Evolutionary conservation across 1,140 invertebrate genomes (phyloP).

Genomic region (Helicorthomorpha holstii): DNA sequence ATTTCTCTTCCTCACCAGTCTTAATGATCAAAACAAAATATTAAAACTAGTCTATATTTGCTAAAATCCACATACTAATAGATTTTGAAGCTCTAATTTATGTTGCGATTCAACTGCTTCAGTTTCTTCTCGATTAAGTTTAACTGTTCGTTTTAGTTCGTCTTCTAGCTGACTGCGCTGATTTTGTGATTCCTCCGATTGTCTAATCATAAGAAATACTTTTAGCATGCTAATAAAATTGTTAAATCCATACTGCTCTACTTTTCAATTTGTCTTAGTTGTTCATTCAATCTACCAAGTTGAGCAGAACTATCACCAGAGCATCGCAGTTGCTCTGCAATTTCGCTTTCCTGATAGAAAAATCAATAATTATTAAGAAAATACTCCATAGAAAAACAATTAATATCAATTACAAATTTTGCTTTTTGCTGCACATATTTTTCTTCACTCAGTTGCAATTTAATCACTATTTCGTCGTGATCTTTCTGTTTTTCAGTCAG

Average conservation of each 20-base stretch:
- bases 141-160: background rate
- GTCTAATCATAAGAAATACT: background rate
- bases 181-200: background rate
- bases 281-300: constrained; percentile 9
- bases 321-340: constrained; percentile 8
- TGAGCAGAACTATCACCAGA: constrained; percentile 12
- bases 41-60: no score
- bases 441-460: no score
- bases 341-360: constrained; percentile 24
- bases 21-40: no score
- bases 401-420: no score
- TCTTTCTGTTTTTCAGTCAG: no score
- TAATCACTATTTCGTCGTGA: no score
- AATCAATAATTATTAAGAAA: no score
- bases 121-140: background rate
- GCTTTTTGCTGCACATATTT: no score
- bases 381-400: no score
- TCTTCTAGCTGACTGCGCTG: background rate
- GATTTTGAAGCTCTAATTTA: no score
- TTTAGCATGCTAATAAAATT: background rate
- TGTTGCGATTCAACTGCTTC: background rate
- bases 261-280: constrained; percentile 4
- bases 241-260: background rate
- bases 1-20: no score
- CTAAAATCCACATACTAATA: no score